Percentiles rank a stretch among this genome's conserved stretches.
phyloP scores from a whole-genome alignment of 2,113 vertebrate genomes.

The Limnothrissa miodon region DNA sequence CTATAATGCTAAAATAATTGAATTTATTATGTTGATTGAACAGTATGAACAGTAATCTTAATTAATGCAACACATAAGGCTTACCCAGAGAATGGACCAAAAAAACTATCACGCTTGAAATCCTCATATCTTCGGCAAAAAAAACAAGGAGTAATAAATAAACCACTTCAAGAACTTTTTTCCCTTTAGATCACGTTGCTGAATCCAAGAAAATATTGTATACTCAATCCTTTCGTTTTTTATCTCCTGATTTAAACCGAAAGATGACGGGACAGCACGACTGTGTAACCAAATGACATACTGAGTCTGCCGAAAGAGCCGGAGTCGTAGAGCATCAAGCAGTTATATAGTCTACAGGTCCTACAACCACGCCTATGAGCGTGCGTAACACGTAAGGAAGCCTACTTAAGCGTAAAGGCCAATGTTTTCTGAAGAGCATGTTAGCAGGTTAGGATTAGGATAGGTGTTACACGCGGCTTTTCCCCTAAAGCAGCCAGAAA shows the following conservation, averaged over 20 bases:
- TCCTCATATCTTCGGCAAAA: constrained; percentile 62
- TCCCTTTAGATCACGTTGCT: neutral
- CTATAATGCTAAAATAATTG: neutral
- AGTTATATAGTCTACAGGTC: neutral
- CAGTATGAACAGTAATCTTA: neutral
- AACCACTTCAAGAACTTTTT: neutral
- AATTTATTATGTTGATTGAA: neutral
- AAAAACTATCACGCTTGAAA: constrained; percentile 54
- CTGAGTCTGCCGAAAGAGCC: neutral
- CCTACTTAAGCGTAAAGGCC: too few species aligned
- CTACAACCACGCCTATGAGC: neutral
- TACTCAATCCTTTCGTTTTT: neutral
- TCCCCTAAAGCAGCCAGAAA: too few species aligned
- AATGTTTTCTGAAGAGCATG: too few species aligned
- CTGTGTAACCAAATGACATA: neutral
- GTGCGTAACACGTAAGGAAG: too few species aligned
- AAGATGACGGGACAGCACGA: neutral
- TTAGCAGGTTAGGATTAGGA: too few species aligned
- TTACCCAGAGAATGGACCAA: constrained; percentile 68
- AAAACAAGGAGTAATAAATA: neutral
- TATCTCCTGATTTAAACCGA: neutral
- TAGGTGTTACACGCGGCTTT: too few species aligned
- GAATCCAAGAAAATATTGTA: neutral
- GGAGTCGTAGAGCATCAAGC: neutral
- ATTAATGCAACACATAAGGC: constrained; percentile 33